Base-by-base conservation (phyloP, 2,888 invertebrate genomes). In the Leptopilina drosophilae region DNA sequence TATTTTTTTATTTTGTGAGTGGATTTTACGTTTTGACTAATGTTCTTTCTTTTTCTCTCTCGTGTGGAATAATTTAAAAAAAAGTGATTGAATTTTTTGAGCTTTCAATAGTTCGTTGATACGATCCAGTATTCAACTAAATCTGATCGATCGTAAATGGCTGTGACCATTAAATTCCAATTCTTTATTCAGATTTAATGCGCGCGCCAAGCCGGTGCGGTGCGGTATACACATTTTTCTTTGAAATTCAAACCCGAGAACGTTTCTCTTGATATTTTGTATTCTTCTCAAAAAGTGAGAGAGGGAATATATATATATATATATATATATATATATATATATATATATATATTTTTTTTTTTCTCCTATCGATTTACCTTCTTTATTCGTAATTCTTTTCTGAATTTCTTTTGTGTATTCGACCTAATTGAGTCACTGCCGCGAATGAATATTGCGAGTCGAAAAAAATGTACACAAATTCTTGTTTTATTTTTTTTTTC, bases 111-210 rank as follows among this genome's bases (percentile, higher is more conserved):
- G 33, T 64, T 64, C 12, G 11, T 40, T 64, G 33, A 33, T 33
- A 62, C 62, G 62, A 62, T 62, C 62, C n/a, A 49, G 49, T 49
- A 64, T 64, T 64, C 64, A 64, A 64, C 20, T 64, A 26, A 40
- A 64, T 26, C 64, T 64, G 64, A 64, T 64, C 64, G 64, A 64
- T 64, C 33, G 64, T 64, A 64, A 64, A 64, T 64, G 64, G 64
- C 64, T 64, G 64, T 64, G 64, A 64, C 64, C 64, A 64, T 64
- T 64, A 64, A 64, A 64, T 64, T 64, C 33, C 64, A 40, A 64
- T 64, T 64, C 64, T 64, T 64, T 64, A 64, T 64, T 64, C 64
- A 64, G 33, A 64, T 64, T 64, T 64, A 64, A 64, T 64, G 64
- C 64, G 12, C 64, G 64, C 64, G 64, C 64, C 64, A 64, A 64